These are phyloP conservation scores for Megaceryle maxima DNA, from an alignment of 2,113 vertebrate species.

Conservation along the genomic window DNA sequence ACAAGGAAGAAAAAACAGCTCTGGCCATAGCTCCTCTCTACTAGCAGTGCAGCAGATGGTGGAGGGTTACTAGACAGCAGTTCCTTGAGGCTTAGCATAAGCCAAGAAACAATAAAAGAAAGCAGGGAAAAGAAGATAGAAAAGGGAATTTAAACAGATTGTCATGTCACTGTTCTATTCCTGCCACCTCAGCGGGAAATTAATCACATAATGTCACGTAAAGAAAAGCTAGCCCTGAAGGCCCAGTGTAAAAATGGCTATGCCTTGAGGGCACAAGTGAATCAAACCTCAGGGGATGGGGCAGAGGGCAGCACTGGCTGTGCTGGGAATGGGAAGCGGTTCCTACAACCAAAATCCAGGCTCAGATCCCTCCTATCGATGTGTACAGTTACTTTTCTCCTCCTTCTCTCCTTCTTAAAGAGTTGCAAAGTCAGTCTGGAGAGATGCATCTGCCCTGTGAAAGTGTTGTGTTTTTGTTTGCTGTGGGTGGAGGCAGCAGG, in stretches of 20 bases:
- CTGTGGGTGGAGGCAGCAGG: background rate
- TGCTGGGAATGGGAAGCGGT: fast-evolving
- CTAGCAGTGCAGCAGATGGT: conserved; percentile 20
- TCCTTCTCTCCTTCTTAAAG: background rate
- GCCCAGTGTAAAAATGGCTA: background rate
- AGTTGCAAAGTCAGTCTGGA: background rate
- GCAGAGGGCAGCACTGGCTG: background rate
- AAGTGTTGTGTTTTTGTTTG: background rate
- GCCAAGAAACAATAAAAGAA: conserved; percentile 49
- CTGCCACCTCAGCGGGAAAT: conserved; percentile 38
- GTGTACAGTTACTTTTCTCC: too few relatives aligned
- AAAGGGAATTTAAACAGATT: conserved; percentile 30
- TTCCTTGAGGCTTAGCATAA: conserved; percentile 41
- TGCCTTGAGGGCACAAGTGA: background rate
- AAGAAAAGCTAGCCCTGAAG: background rate
- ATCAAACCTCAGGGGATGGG: background rate
- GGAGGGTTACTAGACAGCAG: conserved; percentile 43
- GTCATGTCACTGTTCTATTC: background rate
- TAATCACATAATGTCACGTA: background rate
- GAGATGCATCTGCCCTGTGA: background rate
- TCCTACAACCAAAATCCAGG: background rate
- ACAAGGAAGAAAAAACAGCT: background rate
- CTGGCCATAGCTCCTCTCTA: background rate
- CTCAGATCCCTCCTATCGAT: background rate
- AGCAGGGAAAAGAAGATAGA: background rate